Conservation (phyloP, 2,113 vertebrate genomes). For the Gymnogyps californianus region DNA sequence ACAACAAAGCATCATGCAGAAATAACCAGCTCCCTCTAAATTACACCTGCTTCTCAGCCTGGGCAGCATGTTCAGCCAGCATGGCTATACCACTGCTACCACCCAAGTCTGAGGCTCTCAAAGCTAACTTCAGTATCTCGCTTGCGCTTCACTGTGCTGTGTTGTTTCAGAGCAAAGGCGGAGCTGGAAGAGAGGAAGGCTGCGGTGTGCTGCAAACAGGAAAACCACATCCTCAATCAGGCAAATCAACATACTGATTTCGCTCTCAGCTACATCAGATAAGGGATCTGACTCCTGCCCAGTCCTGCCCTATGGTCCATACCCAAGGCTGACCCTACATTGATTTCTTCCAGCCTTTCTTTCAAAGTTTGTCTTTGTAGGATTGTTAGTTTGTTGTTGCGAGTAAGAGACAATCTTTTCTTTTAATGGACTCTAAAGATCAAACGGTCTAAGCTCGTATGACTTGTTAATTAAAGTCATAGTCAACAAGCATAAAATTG, state of each 20-base stretch:
- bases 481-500: not conserved
- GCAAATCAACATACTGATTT: not conserved
- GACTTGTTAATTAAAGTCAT: not conserved
- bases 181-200: not conserved
- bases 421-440: not conserved
- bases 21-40: not conserved
- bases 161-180: not conserved
- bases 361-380: not conserved
- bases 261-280: not conserved
- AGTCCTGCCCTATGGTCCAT: accelerated
- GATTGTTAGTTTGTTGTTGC: not conserved
- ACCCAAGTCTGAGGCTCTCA: not conserved
- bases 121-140: not conserved
- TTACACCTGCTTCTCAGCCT: not conserved
- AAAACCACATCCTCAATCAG: not conserved
- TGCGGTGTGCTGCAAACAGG: accelerated
- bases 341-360: not conserved
- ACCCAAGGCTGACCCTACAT: not conserved
- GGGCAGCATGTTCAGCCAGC: accelerated
- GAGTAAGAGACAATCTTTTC: not conserved
- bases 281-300: not conserved
- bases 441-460: not conserved
- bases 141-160: not conserved
- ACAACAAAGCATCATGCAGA: not conserved
- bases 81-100: accelerated